Percentiles rank a stretch among this genome's conserved stretches.
Evolutionary conservation across 2,888 invertebrate species (phyloP).

Genomic region (Ophion costatus): DNA sequence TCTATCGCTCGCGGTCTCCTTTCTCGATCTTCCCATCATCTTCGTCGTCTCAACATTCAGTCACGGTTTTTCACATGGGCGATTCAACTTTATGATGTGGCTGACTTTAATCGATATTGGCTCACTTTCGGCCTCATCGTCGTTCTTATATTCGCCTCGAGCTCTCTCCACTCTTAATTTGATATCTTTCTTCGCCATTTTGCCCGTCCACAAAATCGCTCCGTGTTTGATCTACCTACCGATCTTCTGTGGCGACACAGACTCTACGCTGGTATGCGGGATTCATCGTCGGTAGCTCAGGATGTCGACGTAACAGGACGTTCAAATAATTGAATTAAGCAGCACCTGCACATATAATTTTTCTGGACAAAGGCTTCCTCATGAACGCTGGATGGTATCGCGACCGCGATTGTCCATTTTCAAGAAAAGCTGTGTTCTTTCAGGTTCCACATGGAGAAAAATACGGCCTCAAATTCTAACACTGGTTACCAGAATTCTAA

Average conservation of each 20-base stretch:
- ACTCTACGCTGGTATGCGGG: background rate
- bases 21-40: slow-evolving; percentile 23
- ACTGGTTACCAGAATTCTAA: too few relatives aligned
- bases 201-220: background rate
- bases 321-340: too few relatives aligned
- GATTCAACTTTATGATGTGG: slow-evolving; percentile 24
- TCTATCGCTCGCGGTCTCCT: slow-evolving; percentile 2
- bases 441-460: too few relatives aligned
- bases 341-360: too few relatives aligned
- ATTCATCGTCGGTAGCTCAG: background rate
- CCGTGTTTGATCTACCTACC: background rate
- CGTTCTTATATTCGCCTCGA: background rate
- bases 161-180: background rate
- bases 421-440: too few relatives aligned
- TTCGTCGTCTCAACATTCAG: background rate
- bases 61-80: slow-evolving; percentile 7
- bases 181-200: background rate
- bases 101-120: background rate
- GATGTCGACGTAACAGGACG: background rate
- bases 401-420: too few relatives aligned
- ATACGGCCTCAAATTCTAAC: too few relatives aligned
- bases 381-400: too few relatives aligned
- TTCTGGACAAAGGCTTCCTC: too few relatives aligned
- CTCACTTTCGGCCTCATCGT: too few relatives aligned
- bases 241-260: too few relatives aligned